Base-by-base conservation (phyloP, 2,888 invertebrate species). In the Tetropium fuscum region DNA sequence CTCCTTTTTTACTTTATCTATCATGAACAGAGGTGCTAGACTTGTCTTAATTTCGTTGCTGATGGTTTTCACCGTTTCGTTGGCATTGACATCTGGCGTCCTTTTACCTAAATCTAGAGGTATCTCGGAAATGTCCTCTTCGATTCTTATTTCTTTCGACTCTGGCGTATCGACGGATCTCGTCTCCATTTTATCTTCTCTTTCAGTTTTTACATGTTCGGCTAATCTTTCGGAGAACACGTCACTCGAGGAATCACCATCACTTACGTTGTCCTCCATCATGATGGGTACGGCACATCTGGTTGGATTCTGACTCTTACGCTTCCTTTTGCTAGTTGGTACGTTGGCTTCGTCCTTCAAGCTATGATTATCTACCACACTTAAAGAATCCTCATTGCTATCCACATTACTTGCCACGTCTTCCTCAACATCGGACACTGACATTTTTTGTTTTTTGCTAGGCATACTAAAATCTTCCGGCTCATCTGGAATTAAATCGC, bases 301-400 rank as follows among this genome's bases (percentile, higher is more conserved):
- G 1, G 91, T 93, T 0, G 95, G 95, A 78, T 95, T 95, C 71
- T 93, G 89, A 72, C 90, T 94, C 83, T 96, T 96, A 19, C 95
- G 86, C 81, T 96, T 96, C 53, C 94, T 85, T 75, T 91, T 91
- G 74, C 87, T 88, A n/a, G 89, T 87, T 73, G 87, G 87, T 19
- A 85, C 84, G 58, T 47, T 66, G 38, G 80, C 76, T 68, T 85
- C 86, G 66, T 87, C 86, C 81, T 87, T 87, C 74, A 75, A 79
- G 75, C 84, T 83, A 27, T 84, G 84, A 10, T 84, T 80, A 72
- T 87, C 86, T 62, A 82, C 78, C 70, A 83, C 83, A 82, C 85
- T 87, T 32, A 85, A 82, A 0, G 84, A 84, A 80, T 87, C 86
- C 71, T 89, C 89, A 63, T 89, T 88, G 72, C 88, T 89, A 72